phyloP scores from a whole-genome alignment of 2,888 invertebrate species.

The Ecdyonurus torrentis region DNA sequence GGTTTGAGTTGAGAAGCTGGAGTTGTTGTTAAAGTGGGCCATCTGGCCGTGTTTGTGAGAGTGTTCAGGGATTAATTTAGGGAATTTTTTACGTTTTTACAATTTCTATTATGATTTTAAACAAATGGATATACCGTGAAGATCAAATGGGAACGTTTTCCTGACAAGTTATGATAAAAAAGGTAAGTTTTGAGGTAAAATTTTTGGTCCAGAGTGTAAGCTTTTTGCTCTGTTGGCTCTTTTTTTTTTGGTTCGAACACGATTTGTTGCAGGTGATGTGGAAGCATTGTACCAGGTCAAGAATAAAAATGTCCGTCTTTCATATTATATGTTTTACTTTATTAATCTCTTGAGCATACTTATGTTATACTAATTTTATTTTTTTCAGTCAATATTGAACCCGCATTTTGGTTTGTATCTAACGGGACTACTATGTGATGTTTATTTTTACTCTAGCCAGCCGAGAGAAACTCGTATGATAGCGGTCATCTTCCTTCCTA shows the following conservation, averaged over 20 bases:
- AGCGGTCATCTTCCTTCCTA: no score
- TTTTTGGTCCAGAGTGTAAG: neutral
- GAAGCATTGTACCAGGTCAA: neutral
- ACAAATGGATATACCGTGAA: neutral
- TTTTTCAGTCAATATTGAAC: no score
- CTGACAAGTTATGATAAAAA: constrained; percentile 11
- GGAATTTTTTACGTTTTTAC: neutral
- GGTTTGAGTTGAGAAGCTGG: no score
- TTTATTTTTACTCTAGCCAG: no score
- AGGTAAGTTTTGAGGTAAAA: constrained; percentile 5
- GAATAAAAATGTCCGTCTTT: neutral
- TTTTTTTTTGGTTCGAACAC: no score
- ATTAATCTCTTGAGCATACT: no score
- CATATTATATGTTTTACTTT: no score
- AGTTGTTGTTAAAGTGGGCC: constrained; percentile 33
- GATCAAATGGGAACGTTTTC: neutral
- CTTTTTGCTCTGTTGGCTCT: neutral
- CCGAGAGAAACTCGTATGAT: no score
- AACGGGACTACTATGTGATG: no score
- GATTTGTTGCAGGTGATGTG: neutral
- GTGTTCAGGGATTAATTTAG: constrained; percentile 1
- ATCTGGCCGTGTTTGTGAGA: constrained; percentile 7
- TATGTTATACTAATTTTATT: no score
- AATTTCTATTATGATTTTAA: neutral
- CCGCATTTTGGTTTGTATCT: no score